Base-by-base conservation (phyloP, 2,888 invertebrate species). In the Trisateles emortualis region DNA sequence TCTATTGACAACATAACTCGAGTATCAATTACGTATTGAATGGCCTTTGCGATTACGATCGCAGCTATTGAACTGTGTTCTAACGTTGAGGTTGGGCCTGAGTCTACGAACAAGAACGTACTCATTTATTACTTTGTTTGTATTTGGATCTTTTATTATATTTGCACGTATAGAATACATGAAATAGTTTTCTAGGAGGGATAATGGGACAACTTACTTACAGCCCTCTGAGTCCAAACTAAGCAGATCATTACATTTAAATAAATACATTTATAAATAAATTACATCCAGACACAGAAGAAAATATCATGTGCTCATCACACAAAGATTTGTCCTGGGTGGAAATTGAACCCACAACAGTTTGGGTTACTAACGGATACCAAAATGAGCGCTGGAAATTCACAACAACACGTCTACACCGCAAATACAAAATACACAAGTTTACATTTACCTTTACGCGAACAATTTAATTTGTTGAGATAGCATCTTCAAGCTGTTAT, bases 11-110 rank as follows among this genome's bases (percentile, higher is more conserved):
- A 74, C 73, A 72, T 72, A 74, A 74, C 72, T 65, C 66, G 58
- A 48, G 72, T 75, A 76, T 75, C 77, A 74, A 78, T 73, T 71
- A 71, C 68, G 66, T 68, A 71, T 68, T 82, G 72, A 79, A 78
- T 74, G 68, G 72, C 66, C 66, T 70, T 60, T 69, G 52, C 68
- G 79, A 81, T 77, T 72, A 66, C 68, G 46, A 79, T 79, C 77
- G 61, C 51, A 73, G 74, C 70, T 70, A 76, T 77, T 72, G 72
- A 76, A 68, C 62, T 62, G 64, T 65, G 72, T 63, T 73, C 68
- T 68, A 71, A 70, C 64, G 56, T 57, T 58, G 47, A 36, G 55
- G 58, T 56, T 68, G 59, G 52, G 61, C 54, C 30, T 24, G 56
- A 52, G 55, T 52, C 54, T 50, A 52, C 43, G 50, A 60, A 60